Conservation (phyloP, 2,113 vertebrate genomes). For the Anhinga anhinga region DNA sequence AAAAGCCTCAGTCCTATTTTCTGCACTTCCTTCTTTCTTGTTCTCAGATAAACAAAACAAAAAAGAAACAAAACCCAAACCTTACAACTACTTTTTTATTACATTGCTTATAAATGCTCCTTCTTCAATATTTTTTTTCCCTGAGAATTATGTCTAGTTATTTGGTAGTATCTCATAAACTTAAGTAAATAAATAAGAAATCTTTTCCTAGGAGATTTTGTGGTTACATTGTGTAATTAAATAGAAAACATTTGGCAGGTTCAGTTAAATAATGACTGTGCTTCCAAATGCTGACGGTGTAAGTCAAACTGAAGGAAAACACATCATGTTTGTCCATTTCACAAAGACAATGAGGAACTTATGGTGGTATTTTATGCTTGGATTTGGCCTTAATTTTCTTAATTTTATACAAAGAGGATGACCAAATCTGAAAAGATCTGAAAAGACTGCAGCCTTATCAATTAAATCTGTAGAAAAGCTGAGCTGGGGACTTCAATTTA, state of each 20-base stretch:
- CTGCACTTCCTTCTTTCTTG: not conserved
- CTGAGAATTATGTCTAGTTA: not conserved
- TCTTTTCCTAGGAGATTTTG: not conserved
- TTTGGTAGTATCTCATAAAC: not conserved
- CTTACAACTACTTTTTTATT: not conserved
- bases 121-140: not conserved
- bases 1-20: not conserved
- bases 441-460: constrained; percentile 12
- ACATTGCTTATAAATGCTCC: not conserved
- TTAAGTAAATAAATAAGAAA: not conserved
- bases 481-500: constrained; percentile 23
- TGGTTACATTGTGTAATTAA: constrained; percentile 34
- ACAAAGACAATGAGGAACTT: not conserved
- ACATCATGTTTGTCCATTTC: not conserved
- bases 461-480: constrained; percentile 32
- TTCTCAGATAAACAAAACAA: not conserved
- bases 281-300: constrained; percentile 24
- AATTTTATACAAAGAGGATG: constrained; percentile 32
- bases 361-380: not conserved
- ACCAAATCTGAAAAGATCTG: constrained; percentile 16
- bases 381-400: constrained; percentile 28
- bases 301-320: constrained; percentile 44
- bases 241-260: constrained; percentile 43
- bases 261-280: constrained; percentile 23
- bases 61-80: not conserved